Percentiles rank a stretch among this genome's conserved stretches.
Evolutionary conservation across 2,797 vertebrate genomes (phyloP).

Genomic region (Malacoctenus gilli): DNA sequence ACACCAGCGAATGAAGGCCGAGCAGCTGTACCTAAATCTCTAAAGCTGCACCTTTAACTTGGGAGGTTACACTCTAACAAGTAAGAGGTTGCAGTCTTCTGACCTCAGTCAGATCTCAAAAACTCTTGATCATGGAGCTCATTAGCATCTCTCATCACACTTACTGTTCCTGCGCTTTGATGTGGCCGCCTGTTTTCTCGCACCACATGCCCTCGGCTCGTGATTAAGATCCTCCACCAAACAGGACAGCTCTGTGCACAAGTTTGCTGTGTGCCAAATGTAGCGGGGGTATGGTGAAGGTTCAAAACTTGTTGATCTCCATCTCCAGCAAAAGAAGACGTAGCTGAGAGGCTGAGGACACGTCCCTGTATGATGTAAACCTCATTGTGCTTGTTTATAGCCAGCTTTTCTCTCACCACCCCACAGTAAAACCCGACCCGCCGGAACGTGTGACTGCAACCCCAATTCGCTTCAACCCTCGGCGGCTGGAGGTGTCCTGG

Average conservation of each 20-base stretch:
- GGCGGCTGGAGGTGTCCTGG: slow-evolving; percentile 93
- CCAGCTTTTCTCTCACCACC: background rate
- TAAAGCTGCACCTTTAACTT: too few species aligned
- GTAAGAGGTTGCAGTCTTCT: background rate
- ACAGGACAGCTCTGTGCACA: background rate
- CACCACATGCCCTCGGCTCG: background rate
- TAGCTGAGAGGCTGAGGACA: too few species aligned
- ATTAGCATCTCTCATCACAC: slow-evolving; percentile 7
- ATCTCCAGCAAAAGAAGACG: too few species aligned
- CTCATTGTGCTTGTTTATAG: background rate
- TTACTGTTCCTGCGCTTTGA: too few species aligned
- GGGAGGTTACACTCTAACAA: too few species aligned
- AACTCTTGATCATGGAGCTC: background rate
- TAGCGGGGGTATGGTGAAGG: background rate
- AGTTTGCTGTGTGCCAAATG: background rate
- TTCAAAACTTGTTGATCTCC: background rate
- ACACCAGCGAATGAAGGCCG: too few species aligned
- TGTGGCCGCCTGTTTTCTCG: background rate
- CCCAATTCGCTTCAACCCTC: slow-evolving; percentile 86
- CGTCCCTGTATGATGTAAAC: background rate
- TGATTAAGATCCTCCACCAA: background rate
- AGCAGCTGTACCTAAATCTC: too few species aligned
- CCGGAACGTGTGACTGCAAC: slow-evolving; percentile 92
- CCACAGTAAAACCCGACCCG: slow-evolving; percentile 94
- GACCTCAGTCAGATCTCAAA: background rate